Conservation (phyloP, 2,113 vertebrate genomes). For the Pseudorhombus dupliciocellatus region DNA sequence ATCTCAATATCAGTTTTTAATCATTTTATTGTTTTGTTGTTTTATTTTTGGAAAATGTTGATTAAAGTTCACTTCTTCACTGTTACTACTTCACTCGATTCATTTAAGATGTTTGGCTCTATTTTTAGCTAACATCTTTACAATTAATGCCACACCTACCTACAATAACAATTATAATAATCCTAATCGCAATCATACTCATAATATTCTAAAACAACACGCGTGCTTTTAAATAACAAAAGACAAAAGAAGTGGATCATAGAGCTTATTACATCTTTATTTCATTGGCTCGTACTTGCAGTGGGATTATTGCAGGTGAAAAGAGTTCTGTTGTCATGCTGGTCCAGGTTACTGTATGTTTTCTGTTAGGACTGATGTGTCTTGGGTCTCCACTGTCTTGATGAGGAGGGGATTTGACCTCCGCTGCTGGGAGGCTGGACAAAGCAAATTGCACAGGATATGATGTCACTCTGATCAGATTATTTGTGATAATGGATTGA, state of each 20-base stretch:
- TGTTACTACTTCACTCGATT: too few relatives aligned
- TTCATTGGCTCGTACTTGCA: constrained; percentile 9
- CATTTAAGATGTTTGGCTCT: too few relatives aligned
- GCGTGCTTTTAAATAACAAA: neutral
- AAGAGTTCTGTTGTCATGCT: neutral
- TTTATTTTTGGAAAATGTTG: too few relatives aligned
- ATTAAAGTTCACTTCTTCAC: too few relatives aligned
- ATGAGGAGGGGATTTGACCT: constrained; percentile 45
- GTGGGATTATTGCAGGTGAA: neutral
- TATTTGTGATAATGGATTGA: neutral
- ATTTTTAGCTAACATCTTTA: too few relatives aligned
- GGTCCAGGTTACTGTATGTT: neutral
- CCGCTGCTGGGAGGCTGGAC: neutral
- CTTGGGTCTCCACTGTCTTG: constrained; percentile 56
- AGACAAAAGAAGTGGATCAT: neutral
- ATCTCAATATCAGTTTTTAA: too few relatives aligned
- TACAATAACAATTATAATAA: neutral
- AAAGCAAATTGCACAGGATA: neutral
- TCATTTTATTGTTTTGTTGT: too few relatives aligned
- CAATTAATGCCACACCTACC: too few relatives aligned
- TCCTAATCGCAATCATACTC: neutral
- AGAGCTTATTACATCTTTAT: constrained; percentile 26
- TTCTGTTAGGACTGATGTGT: constrained; percentile 25
- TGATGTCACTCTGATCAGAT: neutral
- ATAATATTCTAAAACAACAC: neutral